Base-by-base conservation (phyloP, 2,888 invertebrate genomes). In the Stegophylla sp. region DNA sequence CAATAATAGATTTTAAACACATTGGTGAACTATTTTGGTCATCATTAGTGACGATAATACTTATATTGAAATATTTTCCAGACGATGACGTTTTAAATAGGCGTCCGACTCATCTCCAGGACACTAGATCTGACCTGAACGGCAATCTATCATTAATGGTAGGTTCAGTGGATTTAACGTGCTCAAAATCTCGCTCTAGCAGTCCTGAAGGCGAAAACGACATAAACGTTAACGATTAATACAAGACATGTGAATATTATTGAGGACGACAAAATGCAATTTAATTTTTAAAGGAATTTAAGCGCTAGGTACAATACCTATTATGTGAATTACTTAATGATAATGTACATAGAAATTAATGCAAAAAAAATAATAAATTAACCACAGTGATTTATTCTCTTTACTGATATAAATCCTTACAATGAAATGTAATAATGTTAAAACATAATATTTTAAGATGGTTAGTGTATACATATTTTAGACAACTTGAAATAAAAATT, bases 201-300 rank as follows among this genome's bases (percentile, higher is more conserved):
- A 79, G 59, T 51, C 79, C 79, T 0, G 79, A 71, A 61, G 79
- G 61, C 48, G 79, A 79, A 61, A 71, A 71, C n/a, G 79, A 79
- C n/a, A 79, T 79, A 20, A 79, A 79, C 26, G 79, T 79, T 1
- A 79, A 79, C 61, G 79, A 79, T 71, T 79, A 23, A 79, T 56
- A 23, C 10, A 67, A n/a, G 10, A 51, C 48, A 28, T 28, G n/a
- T n/a, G n/a, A n/a, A n/a, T 28, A 34, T 51, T 34, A 63, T 9
- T 72, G 17, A 63, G 26, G 48, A 63, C 12, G 3, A 28, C 9
- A 51, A 59, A 43, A 59, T 59, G 48, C 48, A 63, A 51, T 63
- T 53, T 51, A 23, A 74, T 15, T 74, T 63, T 51, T 10, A 63
- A 34, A 20, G 34, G 26, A n/a, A n/a, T 34, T 43, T 74, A 73